Base-by-base conservation (phyloP, 2,113 vertebrate genomes). In the Bufo bufo region DNA sequence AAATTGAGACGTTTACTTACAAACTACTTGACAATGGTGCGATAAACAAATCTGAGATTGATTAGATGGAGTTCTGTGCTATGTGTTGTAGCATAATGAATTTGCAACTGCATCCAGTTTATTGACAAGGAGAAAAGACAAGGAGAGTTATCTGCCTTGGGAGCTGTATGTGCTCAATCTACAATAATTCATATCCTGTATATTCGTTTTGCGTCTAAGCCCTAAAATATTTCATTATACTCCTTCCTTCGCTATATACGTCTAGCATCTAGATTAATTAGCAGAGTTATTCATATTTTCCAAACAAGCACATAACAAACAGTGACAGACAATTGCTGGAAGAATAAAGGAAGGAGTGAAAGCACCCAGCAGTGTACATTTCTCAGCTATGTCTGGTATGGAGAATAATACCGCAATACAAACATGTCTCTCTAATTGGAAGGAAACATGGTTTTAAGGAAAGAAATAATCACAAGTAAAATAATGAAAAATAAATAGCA, bases 181-280 rank as follows among this genome's bases (percentile, higher is more conserved):
- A 69, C 65, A 71, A 65, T 54, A 69, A 84, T 84, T 71, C 45
- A 84, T 84, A 84, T n/a, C 65, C 43, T 43, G 82, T 63, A 43
- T 16, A 33, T 71, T 71, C 6, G 6, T 16, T 84, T 50, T 33
- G 8, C 19, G 6, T 23, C 47, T 52, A 6, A 69, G 65, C 63
- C 82, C 82, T 71, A 71, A 84, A 84, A 69, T 84, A 52, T 65
- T 84, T 84, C 82, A 84, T 84, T 71, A 84, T 50, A 71, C 45
- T 54, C 45, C 43, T 69, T 81, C 58, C 58, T 61, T 52, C 82
- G 49, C 33, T 71, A 33, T 71, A 84, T 65, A 54, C 3, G 43
- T 84, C 49, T 50, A 23, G 49, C 65, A 71, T 71, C 82, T 54
- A 78, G 59, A 74, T 88, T 84, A 88, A 88, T 88, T 88, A 88